Evolutionary conservation across 2,888 invertebrate genomes (phyloP), one percentile per base, ranked within the genome.

Genomic region (Apantesis nais): DNA sequence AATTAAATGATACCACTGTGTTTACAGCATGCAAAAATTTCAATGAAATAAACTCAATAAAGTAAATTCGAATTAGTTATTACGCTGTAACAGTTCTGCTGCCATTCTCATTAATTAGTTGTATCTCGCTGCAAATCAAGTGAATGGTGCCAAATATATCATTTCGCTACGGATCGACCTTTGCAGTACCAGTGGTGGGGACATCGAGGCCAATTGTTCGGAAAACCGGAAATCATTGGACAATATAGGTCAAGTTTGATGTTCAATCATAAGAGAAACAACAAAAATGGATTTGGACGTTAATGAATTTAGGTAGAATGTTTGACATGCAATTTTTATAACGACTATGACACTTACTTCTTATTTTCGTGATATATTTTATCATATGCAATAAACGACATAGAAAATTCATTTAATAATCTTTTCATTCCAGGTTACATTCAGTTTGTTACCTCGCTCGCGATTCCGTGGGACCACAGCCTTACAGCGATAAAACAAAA

Each of bases 211-310:
- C 85, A 74, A 74, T 44, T 71, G 73, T 69, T 76, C 70, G 80
- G 83, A 84, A 81, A 87, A 86, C 85, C 86, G 89, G 88, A 90
- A 88, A 85, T 72, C 67, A 62, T 44, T 77, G 70, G 74, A 82
- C 77, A 74, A 84, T 85, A 87, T 86, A 77, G 89, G 87, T 89
- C 88, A 89, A 89, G 85, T 84, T 81, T 81, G 71, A 76, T 77
- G 70, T 77, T 77, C 68, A 74, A 74, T 77, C 73, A 72, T 60
- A 72, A 69, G 71, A 77, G 72, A 52, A 61, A 39, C 39, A 60
- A 66, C 52, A 29, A 72, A 72, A 66, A 73, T 74, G 58, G 62
- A 61, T 62, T 77, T 60, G 44, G 66, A 77, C 61, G 62, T 62
- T 44, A 37, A 52, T 67, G 66, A 52, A 66, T 74, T 68, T 70